Base-by-base conservation (phyloP, 2,113 vertebrate species). In the Melanerpes aurifrons region DNA sequence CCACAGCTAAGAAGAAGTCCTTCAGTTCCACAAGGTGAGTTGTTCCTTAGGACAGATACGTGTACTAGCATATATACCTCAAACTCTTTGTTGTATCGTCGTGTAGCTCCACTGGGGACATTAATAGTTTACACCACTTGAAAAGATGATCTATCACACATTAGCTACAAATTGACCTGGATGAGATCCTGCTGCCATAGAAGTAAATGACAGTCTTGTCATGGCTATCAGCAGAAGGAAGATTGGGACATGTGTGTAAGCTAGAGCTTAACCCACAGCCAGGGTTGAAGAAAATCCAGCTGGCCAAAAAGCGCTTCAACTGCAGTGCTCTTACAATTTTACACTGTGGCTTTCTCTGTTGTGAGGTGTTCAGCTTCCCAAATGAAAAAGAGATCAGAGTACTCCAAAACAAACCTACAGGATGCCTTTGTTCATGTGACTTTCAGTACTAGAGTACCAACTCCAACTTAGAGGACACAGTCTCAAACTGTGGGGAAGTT, bases 281-380 rank as follows among this genome's bases (percentile, higher is more conserved):
- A 79, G 25, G 16, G 32, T 25, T 71, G 75, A 59, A 82, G 50
- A 80, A 93, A 76, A 17, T 21, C 40, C 76, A 82, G 24, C 17
- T 48, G 12, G 67, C 63, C 32, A 19, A 29, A 70, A 85, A 59
- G 4, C n/a, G 40, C 76, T 56, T n/a, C 10, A 67, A n/a, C 40
- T 82, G 10, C 32, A 53, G 28, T 13, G 8, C 15, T 16, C 35
- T 82, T 73, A 45, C 13, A 5, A 45, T 77, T 87, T 82, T 58
- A 64, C 29, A 16, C 16, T 25, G 53, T 1, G 0, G 20, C 22
- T 68, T 92, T 85, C 59, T 6, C 28, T 67, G 31, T n/a, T 1
- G 0, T 12, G 45, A 31, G 0, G 0, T 26, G 25, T 61, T 73
- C 75, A 74, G 58, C 68, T n/a, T 54, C 40, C 6, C 54, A 54